These are phyloP conservation scores for Pyxicephalus adspersus DNA, from an alignment of 2,113 vertebrate species.

Conservation along the genomic window DNA sequence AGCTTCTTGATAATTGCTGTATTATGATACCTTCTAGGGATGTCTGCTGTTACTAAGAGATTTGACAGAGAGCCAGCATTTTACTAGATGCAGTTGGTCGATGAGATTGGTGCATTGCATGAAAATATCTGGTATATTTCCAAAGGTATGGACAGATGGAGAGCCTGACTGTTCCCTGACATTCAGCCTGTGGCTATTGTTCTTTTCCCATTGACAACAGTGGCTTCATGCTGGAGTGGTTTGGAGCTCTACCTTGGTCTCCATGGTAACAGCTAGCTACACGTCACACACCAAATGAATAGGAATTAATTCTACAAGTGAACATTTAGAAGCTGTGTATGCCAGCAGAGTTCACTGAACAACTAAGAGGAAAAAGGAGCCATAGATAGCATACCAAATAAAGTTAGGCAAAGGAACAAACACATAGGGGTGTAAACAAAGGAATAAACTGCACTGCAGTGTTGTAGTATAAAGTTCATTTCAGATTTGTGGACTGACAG, in stretches of 20 bases:
- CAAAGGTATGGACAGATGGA: background rate
- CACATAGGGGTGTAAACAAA: background rate
- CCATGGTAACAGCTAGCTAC: conserved; percentile 37
- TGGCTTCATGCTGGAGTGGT: conserved; percentile 19
- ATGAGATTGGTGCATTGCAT: conserved; percentile 26
- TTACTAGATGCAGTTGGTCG: background rate
- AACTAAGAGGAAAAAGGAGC: background rate
- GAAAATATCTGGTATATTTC: conserved; percentile 11
- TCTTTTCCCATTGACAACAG: conserved; percentile 19
- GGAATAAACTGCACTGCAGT: background rate
- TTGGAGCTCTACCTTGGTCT: conserved; percentile 43
- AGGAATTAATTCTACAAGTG: conserved; percentile 7
- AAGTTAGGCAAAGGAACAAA: background rate
- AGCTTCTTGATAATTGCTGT: background rate
- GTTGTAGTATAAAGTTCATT: too few species aligned
- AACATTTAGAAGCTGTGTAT: background rate
- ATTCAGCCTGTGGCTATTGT: conserved; percentile 46
- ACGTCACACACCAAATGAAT: conserved; percentile 44
- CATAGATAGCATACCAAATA: background rate
- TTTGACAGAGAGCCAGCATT: background rate
- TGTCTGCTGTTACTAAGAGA: background rate
- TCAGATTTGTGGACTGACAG: too few species aligned
- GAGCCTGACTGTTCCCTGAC: background rate
- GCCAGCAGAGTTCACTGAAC: background rate
- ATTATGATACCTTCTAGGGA: background rate